A percentile compares a stretch with the other conserved stretches of the same genome.
phyloP scores from a whole-genome alignment of 1,140 invertebrate genomes.

The Penaeus indicus region DNA sequence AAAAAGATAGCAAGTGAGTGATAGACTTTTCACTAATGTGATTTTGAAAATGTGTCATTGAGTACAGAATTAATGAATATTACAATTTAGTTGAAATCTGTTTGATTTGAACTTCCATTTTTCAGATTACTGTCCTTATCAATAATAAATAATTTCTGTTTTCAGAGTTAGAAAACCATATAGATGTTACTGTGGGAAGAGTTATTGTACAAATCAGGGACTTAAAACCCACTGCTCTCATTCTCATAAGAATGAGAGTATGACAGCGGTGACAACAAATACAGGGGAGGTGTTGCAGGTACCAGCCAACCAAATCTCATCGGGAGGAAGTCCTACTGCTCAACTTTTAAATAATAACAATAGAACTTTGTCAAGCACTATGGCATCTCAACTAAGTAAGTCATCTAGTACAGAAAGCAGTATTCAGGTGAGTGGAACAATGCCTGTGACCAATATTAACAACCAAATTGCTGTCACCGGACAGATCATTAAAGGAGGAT shows the following conservation, averaged over 20 bases:
- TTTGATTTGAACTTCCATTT: no score
- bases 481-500: slow-evolving; percentile 57
- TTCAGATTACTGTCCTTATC: background rate
- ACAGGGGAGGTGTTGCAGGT: slow-evolving; percentile 62
- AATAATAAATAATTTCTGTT: slow-evolving; percentile 67
- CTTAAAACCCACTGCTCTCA: slow-evolving; percentile 77
- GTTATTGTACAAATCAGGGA: slow-evolving; percentile 83
- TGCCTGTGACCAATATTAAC: background rate
- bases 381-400: background rate
- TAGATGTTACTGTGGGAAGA: slow-evolving; percentile 86
- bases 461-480: slow-evolving; percentile 50
- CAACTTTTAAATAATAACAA: slow-evolving; percentile 12
- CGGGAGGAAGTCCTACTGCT: no score
- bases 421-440: slow-evolving; percentile 20
- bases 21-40: background rate
- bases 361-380: slow-evolving; percentile 2
- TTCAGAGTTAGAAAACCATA: slow-evolving; percentile 81
- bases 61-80: background rate
- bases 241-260: slow-evolving; percentile 66
- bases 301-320: slow-evolving; percentile 45
- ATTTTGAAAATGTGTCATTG: background rate
- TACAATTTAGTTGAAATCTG: no score
- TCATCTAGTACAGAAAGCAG: slow-evolving; percentile 26
- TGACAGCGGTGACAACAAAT: slow-evolving; percentile 59
- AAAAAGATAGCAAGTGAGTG: slow-evolving; percentile 83